phyloP scores from a whole-genome alignment of 2,797 vertebrate species.

The Podarcis lilfordi region DNA sequence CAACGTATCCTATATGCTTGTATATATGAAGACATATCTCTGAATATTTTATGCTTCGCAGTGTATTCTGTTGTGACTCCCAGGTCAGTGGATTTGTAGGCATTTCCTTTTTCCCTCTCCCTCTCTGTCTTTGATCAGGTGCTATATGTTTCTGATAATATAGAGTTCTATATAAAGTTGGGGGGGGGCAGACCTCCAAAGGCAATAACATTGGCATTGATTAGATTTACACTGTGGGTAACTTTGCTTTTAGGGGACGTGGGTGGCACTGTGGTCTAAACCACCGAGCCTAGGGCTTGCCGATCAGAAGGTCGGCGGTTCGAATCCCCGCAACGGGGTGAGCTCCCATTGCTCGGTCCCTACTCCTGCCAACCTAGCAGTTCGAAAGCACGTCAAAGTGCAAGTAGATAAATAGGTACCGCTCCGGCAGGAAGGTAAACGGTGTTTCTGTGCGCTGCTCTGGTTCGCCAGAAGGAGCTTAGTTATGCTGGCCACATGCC shows the following conservation, averaged over 20 bases:
- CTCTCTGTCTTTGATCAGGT: not conserved
- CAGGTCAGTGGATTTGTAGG: not conserved
- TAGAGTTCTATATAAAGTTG: not conserved
- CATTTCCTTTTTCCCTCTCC: not conserved
- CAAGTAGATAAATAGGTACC: too few relatives aligned
- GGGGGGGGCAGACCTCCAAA: not conserved
- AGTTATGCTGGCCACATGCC: too few relatives aligned
- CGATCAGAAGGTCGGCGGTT: too few relatives aligned
- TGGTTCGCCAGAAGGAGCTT: too few relatives aligned
- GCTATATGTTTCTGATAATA: not conserved
- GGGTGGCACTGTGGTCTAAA: too few relatives aligned
- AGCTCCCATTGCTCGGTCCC: too few relatives aligned
- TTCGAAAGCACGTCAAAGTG: too few relatives aligned
- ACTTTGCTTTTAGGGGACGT: not conserved
- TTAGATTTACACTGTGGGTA: not conserved
- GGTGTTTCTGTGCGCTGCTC: too few relatives aligned
- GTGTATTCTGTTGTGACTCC: not conserved
- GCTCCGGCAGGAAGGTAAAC: too few relatives aligned
- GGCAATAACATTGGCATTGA: not conserved
- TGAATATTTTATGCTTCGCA: not conserved
- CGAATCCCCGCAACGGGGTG: accelerated
- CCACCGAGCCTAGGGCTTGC: too few relatives aligned
- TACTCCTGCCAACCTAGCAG: too few relatives aligned
- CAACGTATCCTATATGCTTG: not conserved
- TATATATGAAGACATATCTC: not conserved